Evolutionary conservation across 2,797 vertebrate species (phyloP), one percentile per base, ranked within the genome.

Genomic region (Sebastes nivosus): DNA sequence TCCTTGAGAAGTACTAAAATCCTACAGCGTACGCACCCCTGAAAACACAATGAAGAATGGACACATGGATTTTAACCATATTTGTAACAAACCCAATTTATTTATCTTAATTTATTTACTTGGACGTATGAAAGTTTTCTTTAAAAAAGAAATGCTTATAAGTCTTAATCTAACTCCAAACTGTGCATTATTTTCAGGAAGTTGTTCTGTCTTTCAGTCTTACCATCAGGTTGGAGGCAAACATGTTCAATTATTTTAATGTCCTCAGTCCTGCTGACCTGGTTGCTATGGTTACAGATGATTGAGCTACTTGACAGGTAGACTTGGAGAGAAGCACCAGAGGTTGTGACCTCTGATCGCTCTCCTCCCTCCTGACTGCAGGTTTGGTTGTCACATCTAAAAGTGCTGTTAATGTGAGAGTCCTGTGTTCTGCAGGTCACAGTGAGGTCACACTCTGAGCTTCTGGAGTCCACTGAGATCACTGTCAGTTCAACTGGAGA

Each of bases 391-490:
- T 10, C 4, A 34, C 73, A 80, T 32, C 1, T 64, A 0, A 80
- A 50, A 9, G 24, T 67, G 69, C 42, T 52, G 22, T 1, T 83
- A 32, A 88, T 74, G 10, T 9, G 1, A 11, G 30, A 61, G 72
- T 64, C 36, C 24, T 10, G 3, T 9, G 57, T 24, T 1, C 16
- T 80, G 66, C 91, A 92, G 27, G 8, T 85, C 60, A 78, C 81
- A 24, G 27, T 82, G 59, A 87, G 1, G 61, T 74, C 61, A 78
- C 76, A 84, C 18, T 4, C 4, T 18, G 18, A 0, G 46, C 18
- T 64, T 14, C 0, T 8, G 8, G 20, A 38, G 29, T 8, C 36
- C 20, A 9, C n/a, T 18, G 14, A 10, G 1, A 0, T 4, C 54
- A 81, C 50, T 24, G 0, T 27, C 38, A 91, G 18, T 0, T 30